A percentile compares a stretch with the other conserved stretches of the same genome.
Evolutionary conservation across 2,113 vertebrate species (phyloP).

Genomic region (Nyctibius bracteatus): DNA sequence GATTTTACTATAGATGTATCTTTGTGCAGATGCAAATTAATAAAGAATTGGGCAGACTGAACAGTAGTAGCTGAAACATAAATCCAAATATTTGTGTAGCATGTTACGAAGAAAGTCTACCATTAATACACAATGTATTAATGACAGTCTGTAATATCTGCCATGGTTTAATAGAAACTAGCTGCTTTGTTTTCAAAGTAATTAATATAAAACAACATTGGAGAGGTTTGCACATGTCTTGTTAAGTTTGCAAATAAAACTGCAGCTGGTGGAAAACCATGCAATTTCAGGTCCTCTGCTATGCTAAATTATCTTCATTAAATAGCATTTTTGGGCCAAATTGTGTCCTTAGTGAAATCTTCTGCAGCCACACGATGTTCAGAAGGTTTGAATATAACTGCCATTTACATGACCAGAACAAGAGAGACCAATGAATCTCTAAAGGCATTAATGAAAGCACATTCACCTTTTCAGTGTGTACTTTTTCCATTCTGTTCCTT

Average conservation of each 20-base stretch:
- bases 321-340: background rate
- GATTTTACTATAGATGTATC: background rate
- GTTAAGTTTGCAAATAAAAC: background rate
- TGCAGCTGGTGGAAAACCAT: background rate
- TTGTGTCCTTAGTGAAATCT: background rate
- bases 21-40: background rate
- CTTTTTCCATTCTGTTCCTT: background rate
- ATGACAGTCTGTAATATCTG: background rate
- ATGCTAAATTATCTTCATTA: background rate
- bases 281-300: background rate
- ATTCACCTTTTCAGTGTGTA: background rate
- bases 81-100: background rate
- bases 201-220: background rate
- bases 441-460: background rate
- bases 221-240: background rate
- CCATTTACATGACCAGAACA: background rate
- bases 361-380: accelerated
- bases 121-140: background rate
- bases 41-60: background rate
- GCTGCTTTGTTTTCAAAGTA: background rate
- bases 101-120: background rate
- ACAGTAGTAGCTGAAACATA: background rate
- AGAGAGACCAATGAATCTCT: background rate
- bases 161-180: background rate
- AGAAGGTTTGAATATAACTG: background rate